Percentiles rank a stretch among this genome's conserved stretches.
Evolutionary conservation across 2,113 vertebrate species (phyloP).

Genomic region (Tetraodon nigroviridis): DNA sequence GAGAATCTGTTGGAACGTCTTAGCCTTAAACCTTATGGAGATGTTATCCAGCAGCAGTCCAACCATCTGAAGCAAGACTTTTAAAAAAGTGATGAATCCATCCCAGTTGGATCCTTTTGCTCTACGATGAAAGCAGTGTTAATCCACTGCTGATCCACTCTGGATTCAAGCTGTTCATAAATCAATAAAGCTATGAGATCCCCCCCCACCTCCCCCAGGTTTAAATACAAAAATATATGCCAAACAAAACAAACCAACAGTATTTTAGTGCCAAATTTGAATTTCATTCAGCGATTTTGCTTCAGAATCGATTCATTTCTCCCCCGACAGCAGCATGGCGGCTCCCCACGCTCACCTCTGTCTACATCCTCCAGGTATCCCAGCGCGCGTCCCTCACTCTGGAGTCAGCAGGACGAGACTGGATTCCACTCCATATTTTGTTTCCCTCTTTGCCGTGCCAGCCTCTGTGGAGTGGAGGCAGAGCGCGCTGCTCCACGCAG

Average conservation of each 20-base stretch:
- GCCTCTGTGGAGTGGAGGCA: slow-evolving; percentile 43
- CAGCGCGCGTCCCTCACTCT: too few relatives aligned
- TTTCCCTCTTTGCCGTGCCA: slow-evolving; percentile 32
- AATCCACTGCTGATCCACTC: slow-evolving; percentile 70
- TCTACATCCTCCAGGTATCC: too few relatives aligned
- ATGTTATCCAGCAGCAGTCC: slow-evolving; percentile 12
- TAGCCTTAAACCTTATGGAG: slow-evolving; percentile 12
- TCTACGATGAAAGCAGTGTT: slow-evolving; percentile 47
- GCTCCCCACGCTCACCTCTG: too few relatives aligned
- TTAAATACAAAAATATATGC: too few relatives aligned
- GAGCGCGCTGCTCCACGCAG: slow-evolving; percentile 41
- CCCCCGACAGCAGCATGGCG: too few relatives aligned
- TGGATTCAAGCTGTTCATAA: slow-evolving; percentile 54
- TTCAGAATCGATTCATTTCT: too few relatives aligned
- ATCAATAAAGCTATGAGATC: slow-evolving; percentile 63
- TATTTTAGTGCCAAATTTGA: too few relatives aligned
- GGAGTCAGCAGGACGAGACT: slow-evolving; percentile 20
- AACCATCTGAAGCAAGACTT: slow-evolving; percentile 23
- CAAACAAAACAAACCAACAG: too few relatives aligned
- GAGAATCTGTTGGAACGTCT: neutral
- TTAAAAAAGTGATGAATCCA: slow-evolving; percentile 8
- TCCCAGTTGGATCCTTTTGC: slow-evolving; percentile 33
- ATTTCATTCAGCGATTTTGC: too few relatives aligned
- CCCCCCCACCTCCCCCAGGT: too few relatives aligned
- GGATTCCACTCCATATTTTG: slow-evolving; percentile 68